Conservation (phyloP, 2,888 invertebrate genomes). For the Protophormia terraenovae region DNA sequence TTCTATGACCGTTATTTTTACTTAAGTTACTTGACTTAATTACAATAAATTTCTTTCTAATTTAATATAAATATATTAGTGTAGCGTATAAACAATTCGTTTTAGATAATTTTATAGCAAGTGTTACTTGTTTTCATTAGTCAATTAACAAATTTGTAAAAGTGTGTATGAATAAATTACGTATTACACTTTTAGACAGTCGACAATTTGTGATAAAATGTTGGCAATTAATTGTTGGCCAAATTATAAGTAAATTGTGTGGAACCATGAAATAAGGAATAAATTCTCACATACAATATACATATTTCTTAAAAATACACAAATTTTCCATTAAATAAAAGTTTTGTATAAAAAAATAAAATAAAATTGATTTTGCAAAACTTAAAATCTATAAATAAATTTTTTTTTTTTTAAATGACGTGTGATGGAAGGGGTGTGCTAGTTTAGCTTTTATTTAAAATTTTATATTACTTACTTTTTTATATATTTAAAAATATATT, state of each 20-base stretch:
- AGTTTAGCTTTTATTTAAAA: not conserved
- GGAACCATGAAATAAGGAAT: conserved; percentile 57
- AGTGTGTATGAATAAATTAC: conserved; percentile 46
- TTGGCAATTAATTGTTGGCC: conserved; percentile 70
- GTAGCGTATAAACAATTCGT: conserved; percentile 32
- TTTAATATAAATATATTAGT: not conserved
- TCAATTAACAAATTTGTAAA: conserved; percentile 59
- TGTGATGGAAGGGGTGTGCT: no score
- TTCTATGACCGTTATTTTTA: not conserved
- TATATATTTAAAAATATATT: not conserved
- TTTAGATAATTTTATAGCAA: not conserved
- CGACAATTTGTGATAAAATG: conserved; percentile 62
- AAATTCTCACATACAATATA: conserved; percentile 10
- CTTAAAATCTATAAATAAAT: no score
- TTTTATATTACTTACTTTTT: not conserved
- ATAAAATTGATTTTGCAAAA: no score
- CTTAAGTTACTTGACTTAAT: not conserved
- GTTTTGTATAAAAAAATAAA: not conserved
- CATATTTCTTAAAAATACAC: not conserved
- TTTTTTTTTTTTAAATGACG: no score
- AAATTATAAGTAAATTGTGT: conserved; percentile 70
- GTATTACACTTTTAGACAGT: conserved; percentile 42
- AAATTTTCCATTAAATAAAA: not conserved
- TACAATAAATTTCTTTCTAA: not conserved
- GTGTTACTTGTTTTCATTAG: conserved; percentile 49